These are phyloP conservation scores for Psilopsiagon aurifrons DNA, from an alignment of 2,113 vertebrate species.

Conservation along the genomic window DNA sequence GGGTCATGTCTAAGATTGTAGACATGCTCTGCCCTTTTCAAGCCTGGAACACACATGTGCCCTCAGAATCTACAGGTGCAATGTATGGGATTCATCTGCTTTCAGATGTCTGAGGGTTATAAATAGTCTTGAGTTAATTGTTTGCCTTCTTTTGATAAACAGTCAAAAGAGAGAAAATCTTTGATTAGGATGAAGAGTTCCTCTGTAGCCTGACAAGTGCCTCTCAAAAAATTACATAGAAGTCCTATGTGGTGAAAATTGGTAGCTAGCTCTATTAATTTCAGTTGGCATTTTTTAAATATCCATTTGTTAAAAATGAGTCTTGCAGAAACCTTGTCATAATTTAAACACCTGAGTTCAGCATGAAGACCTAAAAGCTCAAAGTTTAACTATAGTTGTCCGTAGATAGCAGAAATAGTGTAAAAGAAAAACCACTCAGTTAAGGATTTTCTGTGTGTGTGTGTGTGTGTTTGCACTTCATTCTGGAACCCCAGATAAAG, in stretches of 20 bases:
- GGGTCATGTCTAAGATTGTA: not conserved
- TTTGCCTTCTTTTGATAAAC: not conserved
- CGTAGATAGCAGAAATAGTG: not conserved
- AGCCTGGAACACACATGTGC: fast-evolving
- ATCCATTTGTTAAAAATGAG: not conserved
- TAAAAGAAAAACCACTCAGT: not conserved
- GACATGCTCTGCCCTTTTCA: not conserved
- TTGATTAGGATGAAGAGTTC: not conserved
- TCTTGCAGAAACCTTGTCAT: not conserved
- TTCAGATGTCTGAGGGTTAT: not conserved
- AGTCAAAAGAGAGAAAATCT: not conserved
- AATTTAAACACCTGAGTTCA: not conserved
- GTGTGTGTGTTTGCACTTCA: not conserved
- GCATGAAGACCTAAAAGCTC: not conserved
- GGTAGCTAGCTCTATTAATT: not conserved
- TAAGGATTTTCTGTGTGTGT: not conserved
- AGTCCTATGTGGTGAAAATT: not conserved
- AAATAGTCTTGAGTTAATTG: not conserved
- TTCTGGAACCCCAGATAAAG: not conserved
- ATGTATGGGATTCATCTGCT: not conserved
- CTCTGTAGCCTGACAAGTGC: not conserved
- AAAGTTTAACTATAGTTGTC: not conserved
- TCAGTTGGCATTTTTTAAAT: not conserved
- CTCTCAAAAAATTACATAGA: not conserved
- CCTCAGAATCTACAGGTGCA: not conserved